Conservation (phyloP, 2,888 invertebrate genomes). For the Strigamia crassipes region DNA sequence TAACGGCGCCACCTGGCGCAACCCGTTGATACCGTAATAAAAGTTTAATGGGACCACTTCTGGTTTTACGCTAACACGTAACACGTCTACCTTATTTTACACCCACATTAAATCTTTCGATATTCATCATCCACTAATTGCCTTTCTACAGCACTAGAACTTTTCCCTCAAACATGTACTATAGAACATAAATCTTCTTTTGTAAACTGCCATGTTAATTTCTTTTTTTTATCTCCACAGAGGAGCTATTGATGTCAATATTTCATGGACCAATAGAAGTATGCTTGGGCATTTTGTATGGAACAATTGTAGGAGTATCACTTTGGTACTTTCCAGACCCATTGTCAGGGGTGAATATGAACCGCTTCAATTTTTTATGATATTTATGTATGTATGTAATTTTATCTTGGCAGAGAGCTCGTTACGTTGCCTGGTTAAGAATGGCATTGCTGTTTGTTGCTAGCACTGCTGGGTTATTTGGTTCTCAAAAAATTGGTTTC, state of each 20-base stretch:
- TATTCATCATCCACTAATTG: too few species aligned
- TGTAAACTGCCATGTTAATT: background rate
- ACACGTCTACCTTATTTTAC: too few species aligned
- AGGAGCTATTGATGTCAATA: slow-evolving; percentile 44
- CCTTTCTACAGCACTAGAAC: too few species aligned
- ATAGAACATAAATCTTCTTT: background rate
- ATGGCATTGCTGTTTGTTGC: slow-evolving; percentile 66
- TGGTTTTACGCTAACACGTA: too few species aligned
- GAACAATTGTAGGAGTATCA: slow-evolving; percentile 44
- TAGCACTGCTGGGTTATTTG: slow-evolving; percentile 67
- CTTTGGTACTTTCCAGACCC: slow-evolving; percentile 46
- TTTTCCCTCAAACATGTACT: too few species aligned
- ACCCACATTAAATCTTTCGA: too few species aligned
- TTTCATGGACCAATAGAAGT: slow-evolving; percentile 49
- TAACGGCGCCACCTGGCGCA: too few species aligned
- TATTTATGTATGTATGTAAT: background rate
- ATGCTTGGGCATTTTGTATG: slow-evolving; percentile 45
- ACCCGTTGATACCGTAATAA: too few species aligned
- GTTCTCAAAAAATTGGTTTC: slow-evolving; percentile 76
- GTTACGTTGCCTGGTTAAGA: slow-evolving; percentile 17
- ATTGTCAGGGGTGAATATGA: background rate
- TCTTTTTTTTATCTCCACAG: background rate
- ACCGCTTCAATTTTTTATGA: background rate
- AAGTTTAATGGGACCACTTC: too few species aligned
- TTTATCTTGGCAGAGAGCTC: background rate